Evolutionary conservation across 2,113 vertebrate species (phyloP), one percentile per base, ranked within the genome.

Genomic region (Epinephelus lanceolatus): DNA sequence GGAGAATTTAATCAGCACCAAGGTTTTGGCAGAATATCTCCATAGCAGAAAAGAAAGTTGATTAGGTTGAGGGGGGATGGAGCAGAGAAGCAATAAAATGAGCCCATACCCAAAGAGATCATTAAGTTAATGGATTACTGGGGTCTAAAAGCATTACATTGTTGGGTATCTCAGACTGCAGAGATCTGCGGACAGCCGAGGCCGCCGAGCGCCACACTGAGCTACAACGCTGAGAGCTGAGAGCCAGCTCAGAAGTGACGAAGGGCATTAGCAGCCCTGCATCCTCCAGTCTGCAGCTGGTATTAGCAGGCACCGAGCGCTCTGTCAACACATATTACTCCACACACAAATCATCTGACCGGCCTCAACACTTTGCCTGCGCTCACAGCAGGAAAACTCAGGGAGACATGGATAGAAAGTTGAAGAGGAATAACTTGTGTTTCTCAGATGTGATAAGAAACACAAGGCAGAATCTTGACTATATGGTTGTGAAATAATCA

Each of bases 1-100:
- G 91, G 88, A 86, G 84, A 88, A 80, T 88, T 88, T 93, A 93
- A 93, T 94, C 90, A 94, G 87, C 83, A 81, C 14, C 81, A 61
- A 88, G 68, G 67, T 87, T 91, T 87, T 86, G 90, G 88, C 83
- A 71, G 78, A 85, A 88, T 80, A 85, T 88, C 75, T 84, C 69
- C 40, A 40, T 30, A 66, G 60, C 45, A 62, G 45, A n/a, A 76
- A 57, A 76, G 62, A 80, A 63, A 71, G 86, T 78, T 83, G 87
- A 91, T 89, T 81, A 89, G 84, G 81, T 57, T 70, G 78, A 86
- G 63, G 37, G n/a, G 66, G 66, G 45, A 0, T 73, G 80, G 84
- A 61, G 84, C 3, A 51, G 52, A 71, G 68, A 51, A 62, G 83
- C 33, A 88, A 72, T 76, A 79, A 83, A 78, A 71, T 19, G 3